Evolutionary conservation across 2,797 vertebrate genomes (phyloP), one percentile per base, ranked within the genome.

Genomic region (Masticophis lateralis): DNA sequence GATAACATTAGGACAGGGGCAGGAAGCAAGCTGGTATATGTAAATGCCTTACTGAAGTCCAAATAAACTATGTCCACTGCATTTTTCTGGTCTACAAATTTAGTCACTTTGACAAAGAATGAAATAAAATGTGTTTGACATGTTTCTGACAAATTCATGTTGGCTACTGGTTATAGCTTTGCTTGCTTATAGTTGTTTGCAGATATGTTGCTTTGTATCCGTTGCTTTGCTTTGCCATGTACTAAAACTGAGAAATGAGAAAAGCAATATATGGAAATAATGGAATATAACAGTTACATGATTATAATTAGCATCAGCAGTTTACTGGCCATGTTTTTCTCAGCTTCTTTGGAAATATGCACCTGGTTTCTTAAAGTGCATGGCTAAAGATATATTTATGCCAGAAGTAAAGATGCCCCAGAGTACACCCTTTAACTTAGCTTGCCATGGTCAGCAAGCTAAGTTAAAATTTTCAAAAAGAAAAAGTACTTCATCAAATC

Each of bases 401-500:
- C 91, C 94, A 92, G 93, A 95, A 94, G 92, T 37, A 97, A 86
- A 96, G 90, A 79, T 94, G 87, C 79, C 92, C 83, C 93, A 74
- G 94, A 92, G 89, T 92, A 95, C 93, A 95, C 92, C 91, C 93
- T 97, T 96, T 97, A 95, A 91, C 94, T 97, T 96, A 94, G 74
- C 94, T 96, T 95, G 95, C 93, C 95, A 94, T 96, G 97, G 97
- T 98, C 97, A 98, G 97, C 96, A 97, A 96, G 37, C 37, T 37
- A 97, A 97, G 97, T 94, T 95, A 97, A 97, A 97, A 95, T 96
- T 96, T 96, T 93, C 94, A 95, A 96, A 96, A 96, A 96, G 95
- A 97, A 96, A 89, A 97, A 98, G 94, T 95, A 94, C 94, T 97
- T 95, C 95, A 97, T 97, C 97, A 97, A 97, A 97, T 96, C 95